Evolutionary conservation across 2,113 vertebrate species (phyloP), one percentile per base, ranked within the genome.

Genomic region (Megaleporinus macrocephalus): DNA sequence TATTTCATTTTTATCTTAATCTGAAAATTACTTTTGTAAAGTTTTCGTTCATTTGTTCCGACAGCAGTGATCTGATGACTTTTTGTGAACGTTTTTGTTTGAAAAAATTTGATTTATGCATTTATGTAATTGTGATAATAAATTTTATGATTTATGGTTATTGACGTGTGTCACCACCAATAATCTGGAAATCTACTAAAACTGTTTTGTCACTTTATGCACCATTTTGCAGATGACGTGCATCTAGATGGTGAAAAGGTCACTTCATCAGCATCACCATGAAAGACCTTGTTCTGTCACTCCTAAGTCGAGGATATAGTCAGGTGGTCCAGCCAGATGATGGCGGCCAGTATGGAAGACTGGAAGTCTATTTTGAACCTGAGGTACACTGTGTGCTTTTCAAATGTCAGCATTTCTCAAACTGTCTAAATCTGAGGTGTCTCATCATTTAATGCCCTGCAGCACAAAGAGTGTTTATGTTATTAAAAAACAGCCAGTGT

Each of bases 311-410:
- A 30, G 91, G 95, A 5, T 93, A 88, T 22, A 93, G 89, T 26
- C 90, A 91, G 36, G 59, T 92, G 70, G 87, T 94, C 69, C 90
- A 87, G 83, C 49, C 41, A 47, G 59, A 85, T 27, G 30, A 81
- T 12, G 76, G 82, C 15, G 87, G 80, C 78, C 85, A 88, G 12
- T 89, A 94, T 61, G 90, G 94, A 83, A 93, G 93, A 66, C 29
- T 95, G 80, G 91, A 95, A 74, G 91, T 95, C 82, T 93, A 87
- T 88, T 92, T 94, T 73, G 94, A 97, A 85, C 92, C 93, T 5
- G 90, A 95, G 92, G 92, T 94, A 76, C 20, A 62, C 30, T 13
- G 22, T 6, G 4, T 27, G 27, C 29, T 6, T 16, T 53, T 53
- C 57, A 15, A 62, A 57, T 47, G 44, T n/a, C 0, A 66, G 15